Evolutionary conservation across 1,140 invertebrate genomes (phyloP), one percentile per base, ranked within the genome.

Genomic region (Aphaenogaster rudis): DNA sequence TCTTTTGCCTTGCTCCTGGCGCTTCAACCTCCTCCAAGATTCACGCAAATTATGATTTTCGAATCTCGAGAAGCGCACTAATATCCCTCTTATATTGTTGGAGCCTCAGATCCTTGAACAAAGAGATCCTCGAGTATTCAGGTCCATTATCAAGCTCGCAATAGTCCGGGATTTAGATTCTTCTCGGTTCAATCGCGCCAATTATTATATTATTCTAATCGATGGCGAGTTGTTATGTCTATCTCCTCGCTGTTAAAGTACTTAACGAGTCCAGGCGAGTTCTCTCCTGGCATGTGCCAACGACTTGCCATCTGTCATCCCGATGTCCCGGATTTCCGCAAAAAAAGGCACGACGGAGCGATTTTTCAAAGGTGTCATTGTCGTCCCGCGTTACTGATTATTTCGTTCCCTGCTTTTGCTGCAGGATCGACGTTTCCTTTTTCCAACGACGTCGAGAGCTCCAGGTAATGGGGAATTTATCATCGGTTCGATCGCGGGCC

Each of bases 251-350:
- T 2, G 36, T n/a, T 39, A 48, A 21, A 28, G 21, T 54, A 54
- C n/a, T 45, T 81, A 71, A 54, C 45, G 33, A 80, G 45, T 11
- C 17, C 3, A 7, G 36, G 17, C 66, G 33, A 72, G 21, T 48
- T 61, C 42, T 48, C 17, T 17, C 21, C 42, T 71, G 54, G n/a
- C 63, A 15, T 17, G 5, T 45, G 57, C 42, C 39, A 28, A 42
- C 33, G 33, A 42, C 36, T 81, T 17, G 48, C 67, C 80, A 84
- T 84, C 80, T 84, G 80, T 74, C 79, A 59, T 57, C 52, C 21
- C 59, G 42, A 48, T 74, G 33, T 72, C 33, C 28, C 28, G 54
- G 28, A 48, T 84, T 39, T 74, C 4, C 42, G 66, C 15, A 17
- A 72, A 72, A 42, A 82, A 59, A 48, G 36, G 17, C 7, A 74